Base-by-base conservation (phyloP, 2,888 invertebrate species). In the Netelia virgata region DNA sequence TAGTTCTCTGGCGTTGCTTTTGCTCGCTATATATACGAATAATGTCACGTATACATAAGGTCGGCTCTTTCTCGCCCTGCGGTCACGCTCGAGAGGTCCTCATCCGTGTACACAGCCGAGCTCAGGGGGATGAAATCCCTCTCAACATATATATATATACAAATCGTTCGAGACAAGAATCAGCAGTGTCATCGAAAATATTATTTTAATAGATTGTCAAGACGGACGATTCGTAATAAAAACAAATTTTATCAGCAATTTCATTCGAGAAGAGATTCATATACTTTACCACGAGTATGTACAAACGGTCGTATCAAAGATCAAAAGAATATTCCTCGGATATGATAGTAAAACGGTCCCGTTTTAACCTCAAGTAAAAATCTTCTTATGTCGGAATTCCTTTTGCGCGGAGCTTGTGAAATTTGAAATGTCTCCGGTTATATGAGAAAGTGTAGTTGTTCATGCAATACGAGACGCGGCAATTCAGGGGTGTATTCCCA, bases 51-150 rank as follows among this genome's bases (percentile, higher is more conserved):
- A 70, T 72, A n/a, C n/a, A 16, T 61, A n/a, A n/a, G 72, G 69
- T 68, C 66, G 8, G 36, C 36, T 20, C 18, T 59, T 73, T 85
- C 55, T 75, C 82, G 63, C 76, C 74, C 79, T 81, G 66, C 84
- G 79, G 86, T 85, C 87, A 88, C 86, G 87, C 90, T 90, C 87
- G 90, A 90, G 89, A 89, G 87, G 83, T 77, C 76, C 75, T 86
- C 86, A 88, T 90, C 89, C 82, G 88, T 88, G 88, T 90, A 90
- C 88, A 89, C 86, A 76, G 80, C 83, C 85, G 74, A 28, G n/a
- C 57, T 20, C 16, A 59, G 50, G n/a, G 75, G 64, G 23, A 55
- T 50, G 59, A 57, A 64, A 43, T n/a, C 47, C 50, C 10, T 57
- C 23, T 50, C 20, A 20, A 73, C 20, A 66, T 10, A 64, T 41